These are phyloP conservation scores for Tetranychus cinnabarinus DNA, from an alignment of 1,140 invertebrate species.

Conservation along the genomic window DNA sequence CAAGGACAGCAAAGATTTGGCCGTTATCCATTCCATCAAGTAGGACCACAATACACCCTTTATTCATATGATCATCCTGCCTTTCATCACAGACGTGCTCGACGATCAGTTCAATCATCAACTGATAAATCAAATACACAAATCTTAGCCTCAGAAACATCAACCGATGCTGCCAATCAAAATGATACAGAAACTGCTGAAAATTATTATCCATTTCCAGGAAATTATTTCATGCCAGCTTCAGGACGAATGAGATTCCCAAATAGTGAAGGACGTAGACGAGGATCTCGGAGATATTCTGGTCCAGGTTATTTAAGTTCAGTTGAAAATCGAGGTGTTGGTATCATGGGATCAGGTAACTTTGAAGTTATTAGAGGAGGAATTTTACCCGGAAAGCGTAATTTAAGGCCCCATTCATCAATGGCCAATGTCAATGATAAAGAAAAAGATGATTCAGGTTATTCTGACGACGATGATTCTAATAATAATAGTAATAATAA, in stretches of 20 bases:
- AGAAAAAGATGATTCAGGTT: background rate
- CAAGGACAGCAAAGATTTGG: background rate
- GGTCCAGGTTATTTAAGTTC: background rate
- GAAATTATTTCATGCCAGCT: background rate
- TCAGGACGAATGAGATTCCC: background rate
- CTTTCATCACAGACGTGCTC: background rate
- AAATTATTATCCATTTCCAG: background rate
- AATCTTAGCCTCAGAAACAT: too few species aligned
- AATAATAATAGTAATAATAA: background rate
- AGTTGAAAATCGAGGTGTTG: background rate
- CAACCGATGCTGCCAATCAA: background rate
- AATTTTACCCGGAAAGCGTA: background rate
- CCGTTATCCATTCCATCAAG: background rate
- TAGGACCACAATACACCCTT: background rate
- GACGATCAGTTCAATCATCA: too few species aligned
- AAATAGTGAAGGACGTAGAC: background rate
- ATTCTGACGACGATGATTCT: background rate
- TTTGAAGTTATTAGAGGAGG: slow-evolving; percentile 9
- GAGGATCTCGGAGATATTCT: background rate
- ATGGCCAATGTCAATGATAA: background rate
- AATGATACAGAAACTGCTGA: background rate
- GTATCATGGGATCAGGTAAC: slow-evolving; percentile 8
- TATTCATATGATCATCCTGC: background rate
- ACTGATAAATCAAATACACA: too few species aligned
- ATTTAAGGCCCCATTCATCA: background rate